Percentiles rank a stretch among this genome's conserved stretches.
These are phyloP conservation scores for Heliocidaris erythrogramma DNA, from an alignment of 35 echinoderm and acorn worm species.

Conservation along the genomic window DNA sequence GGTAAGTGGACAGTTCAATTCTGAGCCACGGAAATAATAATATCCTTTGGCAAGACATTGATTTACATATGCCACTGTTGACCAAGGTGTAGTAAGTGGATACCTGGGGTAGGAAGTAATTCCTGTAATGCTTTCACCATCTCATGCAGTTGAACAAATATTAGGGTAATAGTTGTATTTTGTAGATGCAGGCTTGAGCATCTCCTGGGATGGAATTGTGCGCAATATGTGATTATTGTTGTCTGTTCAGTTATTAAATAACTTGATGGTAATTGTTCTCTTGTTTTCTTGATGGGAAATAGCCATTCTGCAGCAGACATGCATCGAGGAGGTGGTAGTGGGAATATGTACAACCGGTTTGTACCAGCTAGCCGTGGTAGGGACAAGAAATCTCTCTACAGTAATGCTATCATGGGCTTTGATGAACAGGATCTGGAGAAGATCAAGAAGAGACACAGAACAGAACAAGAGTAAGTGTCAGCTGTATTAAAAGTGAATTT, in stretches of 20 bases:
- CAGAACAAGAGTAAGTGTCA: conserved; percentile 83
- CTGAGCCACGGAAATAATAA: no score
- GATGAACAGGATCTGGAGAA: conserved; percentile 72
- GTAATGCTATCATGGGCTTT: conserved; percentile 66
- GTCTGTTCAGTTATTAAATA: neutral
- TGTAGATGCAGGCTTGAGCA: no score
- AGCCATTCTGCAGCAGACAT: neutral
- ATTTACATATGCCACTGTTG: no score
- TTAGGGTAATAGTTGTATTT: no score
- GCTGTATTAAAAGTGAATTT: neutral
- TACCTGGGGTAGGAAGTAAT: no score
- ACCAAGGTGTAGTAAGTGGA: no score
- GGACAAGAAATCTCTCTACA: conserved; percentile 19
- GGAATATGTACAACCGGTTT: conserved; percentile 17
- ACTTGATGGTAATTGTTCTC: neutral
- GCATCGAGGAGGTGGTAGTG: conserved; percentile 26
- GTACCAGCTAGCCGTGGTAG: conserved; percentile 1
- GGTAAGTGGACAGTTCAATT: no score
- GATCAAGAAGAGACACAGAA: conserved; percentile 75
- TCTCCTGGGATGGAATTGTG: no score
- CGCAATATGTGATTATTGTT: neutral
- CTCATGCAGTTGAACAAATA: no score
- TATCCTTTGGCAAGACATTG: no score
- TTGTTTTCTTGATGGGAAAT: neutral
- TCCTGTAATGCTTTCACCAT: neutral